These are phyloP conservation scores for Silurus meridionalis DNA, from an alignment of 2,113 vertebrate species.

Conservation along the genomic window DNA sequence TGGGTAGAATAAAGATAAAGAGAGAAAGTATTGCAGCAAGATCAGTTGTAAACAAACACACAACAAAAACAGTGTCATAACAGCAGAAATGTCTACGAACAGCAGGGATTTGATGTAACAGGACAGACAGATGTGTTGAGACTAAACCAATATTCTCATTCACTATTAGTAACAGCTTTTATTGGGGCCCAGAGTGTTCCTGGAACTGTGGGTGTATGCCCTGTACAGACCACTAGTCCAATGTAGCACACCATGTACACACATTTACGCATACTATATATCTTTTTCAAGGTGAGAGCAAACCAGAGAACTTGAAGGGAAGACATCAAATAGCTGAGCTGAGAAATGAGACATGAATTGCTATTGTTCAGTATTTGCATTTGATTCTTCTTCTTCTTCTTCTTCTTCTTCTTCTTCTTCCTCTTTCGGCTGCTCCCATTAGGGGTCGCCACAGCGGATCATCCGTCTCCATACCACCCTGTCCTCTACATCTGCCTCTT, in stretches of 20 bases:
- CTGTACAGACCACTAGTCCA: not conserved
- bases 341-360: not conserved
- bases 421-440: too few relatives aligned
- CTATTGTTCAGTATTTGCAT: conserved; percentile 12
- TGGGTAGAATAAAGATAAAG: not conserved
- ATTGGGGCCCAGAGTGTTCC: not conserved
- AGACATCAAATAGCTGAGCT: not conserved
- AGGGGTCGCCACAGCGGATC: too few relatives aligned
- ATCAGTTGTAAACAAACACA: too few relatives aligned
- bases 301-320: not conserved
- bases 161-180: not conserved
- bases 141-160: not conserved
- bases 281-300: not conserved
- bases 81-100: not conserved
- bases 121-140: conserved; percentile 7
- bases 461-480: too few relatives aligned
- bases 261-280: not conserved
- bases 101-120: not conserved
- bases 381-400: too few relatives aligned
- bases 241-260: not conserved
- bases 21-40: not conserved
- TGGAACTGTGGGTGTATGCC: not conserved
- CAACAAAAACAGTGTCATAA: not conserved
- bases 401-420: too few relatives aligned
- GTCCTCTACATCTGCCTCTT: too few relatives aligned